Conservation (phyloP, 2,113 vertebrate species). For the Psilopogon haemacephalus region DNA sequence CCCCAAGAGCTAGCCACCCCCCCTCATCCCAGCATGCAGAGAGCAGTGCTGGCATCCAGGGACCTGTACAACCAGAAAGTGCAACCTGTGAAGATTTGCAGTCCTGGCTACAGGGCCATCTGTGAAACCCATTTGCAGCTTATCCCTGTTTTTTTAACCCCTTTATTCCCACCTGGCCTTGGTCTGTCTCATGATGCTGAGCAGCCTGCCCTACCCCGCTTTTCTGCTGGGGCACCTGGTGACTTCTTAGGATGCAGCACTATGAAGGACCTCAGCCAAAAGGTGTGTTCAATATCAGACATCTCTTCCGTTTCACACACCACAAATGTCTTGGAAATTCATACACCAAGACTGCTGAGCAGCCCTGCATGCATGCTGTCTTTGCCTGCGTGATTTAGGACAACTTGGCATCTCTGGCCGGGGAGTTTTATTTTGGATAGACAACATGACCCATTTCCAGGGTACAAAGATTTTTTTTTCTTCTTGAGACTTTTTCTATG, state of each 20-base stretch:
- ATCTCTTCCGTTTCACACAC: neutral
- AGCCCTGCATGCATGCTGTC: too few relatives aligned
- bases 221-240: accelerated
- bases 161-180: neutral
- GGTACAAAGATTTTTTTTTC: neutral
- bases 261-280: neutral
- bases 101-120: neutral
- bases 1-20: neutral
- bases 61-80: neutral
- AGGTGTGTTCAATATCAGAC: neutral
- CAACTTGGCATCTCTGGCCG: neutral
- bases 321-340: neutral
- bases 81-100: neutral
- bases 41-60: neutral
- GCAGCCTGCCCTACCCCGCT: neutral
- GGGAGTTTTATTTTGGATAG: neutral
- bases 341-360: accelerated
- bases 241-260: neutral
- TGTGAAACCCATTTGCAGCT: slow-evolving; percentile 39
- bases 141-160: slow-evolving; percentile 49
- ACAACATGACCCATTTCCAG: neutral
- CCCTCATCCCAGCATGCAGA: neutral
- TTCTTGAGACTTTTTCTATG: neutral
- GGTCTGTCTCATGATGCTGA: neutral
- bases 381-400: neutral